phyloP scores from a whole-genome alignment of 2,888 invertebrate species.

The Trichacis sp. region DNA sequence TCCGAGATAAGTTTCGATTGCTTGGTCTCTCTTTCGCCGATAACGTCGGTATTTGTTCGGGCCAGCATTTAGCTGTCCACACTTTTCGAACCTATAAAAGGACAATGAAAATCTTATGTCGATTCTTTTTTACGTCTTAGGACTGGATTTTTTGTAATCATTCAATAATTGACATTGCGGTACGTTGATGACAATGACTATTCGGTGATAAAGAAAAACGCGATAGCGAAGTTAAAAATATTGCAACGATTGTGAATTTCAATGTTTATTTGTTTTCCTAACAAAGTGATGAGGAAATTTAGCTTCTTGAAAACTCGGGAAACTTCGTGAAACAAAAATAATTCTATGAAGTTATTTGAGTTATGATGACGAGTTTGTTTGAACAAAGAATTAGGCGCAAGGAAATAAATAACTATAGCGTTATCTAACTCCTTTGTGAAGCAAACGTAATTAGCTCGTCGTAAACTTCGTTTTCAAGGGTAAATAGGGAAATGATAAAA shows the following conservation, averaged over 20 bases:
- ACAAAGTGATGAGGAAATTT: background rate
- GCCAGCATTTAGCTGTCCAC: conserved; percentile 2
- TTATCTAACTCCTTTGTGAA: background rate
- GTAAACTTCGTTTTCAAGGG: no score
- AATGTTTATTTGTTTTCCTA: no score
- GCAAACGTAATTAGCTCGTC: no score
- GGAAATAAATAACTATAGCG: background rate
- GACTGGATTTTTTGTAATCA: background rate
- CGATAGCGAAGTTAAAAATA: no score
- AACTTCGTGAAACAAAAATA: no score
- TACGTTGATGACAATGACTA: no score
- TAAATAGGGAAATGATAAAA: background rate
- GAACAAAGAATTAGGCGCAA: background rate
- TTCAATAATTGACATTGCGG: no score
- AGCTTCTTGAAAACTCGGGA: background rate
- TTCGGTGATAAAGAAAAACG: no score
- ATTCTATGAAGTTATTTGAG: background rate
- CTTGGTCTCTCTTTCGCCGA: conserved; percentile 14
- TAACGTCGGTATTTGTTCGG: conserved; percentile 17
- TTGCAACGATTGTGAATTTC: no score
- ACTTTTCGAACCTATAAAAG: conserved; percentile 4
- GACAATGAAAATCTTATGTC: conserved; percentile 26
- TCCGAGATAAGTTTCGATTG: conserved; percentile 30
- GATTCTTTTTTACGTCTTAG: background rate
- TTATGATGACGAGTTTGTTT: background rate